Percentiles rank a stretch among this genome's conserved stretches.
Evolutionary conservation across 2,888 invertebrate species (phyloP).

Genomic region (Xanthia icteritia): DNA sequence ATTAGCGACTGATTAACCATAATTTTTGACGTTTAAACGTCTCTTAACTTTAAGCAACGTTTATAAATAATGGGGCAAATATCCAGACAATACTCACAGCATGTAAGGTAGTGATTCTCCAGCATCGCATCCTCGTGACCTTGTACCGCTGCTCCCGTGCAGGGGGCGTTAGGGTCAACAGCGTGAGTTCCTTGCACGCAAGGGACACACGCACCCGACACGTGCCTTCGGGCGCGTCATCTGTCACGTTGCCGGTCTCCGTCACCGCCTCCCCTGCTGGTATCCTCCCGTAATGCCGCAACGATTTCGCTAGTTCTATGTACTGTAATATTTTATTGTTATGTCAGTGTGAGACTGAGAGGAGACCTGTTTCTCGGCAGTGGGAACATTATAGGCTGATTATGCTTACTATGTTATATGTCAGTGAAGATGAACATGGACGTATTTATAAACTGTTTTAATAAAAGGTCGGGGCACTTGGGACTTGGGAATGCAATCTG

Average conservation of each 20-base stretch:
- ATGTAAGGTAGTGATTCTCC: conserved; percentile 97
- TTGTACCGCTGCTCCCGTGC: conserved; percentile 96
- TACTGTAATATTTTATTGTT: conserved; percentile 91
- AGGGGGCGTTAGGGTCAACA: conserved; percentile 91
- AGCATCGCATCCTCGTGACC: conserved; percentile 98
- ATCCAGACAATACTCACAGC: conserved; percentile 88
- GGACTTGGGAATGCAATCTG: background rate
- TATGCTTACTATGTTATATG: too few species aligned
- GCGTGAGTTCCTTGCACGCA: conserved; percentile 96
- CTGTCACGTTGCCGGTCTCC: conserved; percentile 77
- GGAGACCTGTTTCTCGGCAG: background rate
- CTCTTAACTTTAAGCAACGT: background rate
- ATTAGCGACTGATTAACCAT: background rate
- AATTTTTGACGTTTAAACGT: too few species aligned
- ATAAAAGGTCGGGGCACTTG: background rate
- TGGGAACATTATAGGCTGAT: background rate
- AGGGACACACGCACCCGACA: conserved; percentile 92
- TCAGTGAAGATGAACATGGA: background rate
- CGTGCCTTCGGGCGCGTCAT: conserved; percentile 67
- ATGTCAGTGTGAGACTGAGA: background rate
- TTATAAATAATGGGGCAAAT: background rate
- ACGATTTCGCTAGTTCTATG: conserved; percentile 94
- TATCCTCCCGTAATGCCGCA: conserved; percentile 97
- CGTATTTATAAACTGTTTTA: background rate
- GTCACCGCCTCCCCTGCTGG: conserved; percentile 87